These are phyloP conservation scores for Octomys mimax DNA, from an alignment of 2,797 vertebrate species.

Conservation along the genomic window DNA sequence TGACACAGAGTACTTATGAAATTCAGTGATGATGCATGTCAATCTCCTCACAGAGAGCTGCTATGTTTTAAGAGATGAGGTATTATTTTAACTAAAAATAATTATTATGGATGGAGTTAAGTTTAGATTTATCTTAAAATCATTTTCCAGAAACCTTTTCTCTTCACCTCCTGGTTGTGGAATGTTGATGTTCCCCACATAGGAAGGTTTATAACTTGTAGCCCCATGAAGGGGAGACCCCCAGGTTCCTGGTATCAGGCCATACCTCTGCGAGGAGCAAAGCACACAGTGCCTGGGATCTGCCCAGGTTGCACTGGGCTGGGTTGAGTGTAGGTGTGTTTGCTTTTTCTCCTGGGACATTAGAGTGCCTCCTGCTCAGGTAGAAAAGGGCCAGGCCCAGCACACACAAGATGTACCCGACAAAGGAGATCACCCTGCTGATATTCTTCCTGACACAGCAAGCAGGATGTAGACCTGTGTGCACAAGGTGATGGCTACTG, in stretches of 20 bases:
- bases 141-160: not conserved
- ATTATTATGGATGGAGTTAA: not conserved
- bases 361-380: not conserved
- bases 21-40: rapidly evolving
- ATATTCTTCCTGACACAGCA: not conserved
- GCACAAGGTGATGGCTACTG: rapidly evolving
- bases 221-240: not conserved
- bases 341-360: not conserved
- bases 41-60: rapidly evolving
- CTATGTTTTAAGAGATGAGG: not conserved
- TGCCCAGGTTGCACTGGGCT: too few species aligned
- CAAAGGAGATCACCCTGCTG: not conserved
- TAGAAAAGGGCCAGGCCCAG: not conserved
- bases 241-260: not conserved
- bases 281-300: rapidly evolving
- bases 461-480: not conserved
- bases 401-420: not conserved
- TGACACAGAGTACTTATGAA: not conserved
- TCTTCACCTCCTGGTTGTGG: not conserved
- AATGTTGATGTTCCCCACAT: not conserved
- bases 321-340: not conserved
- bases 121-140: not conserved
- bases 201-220: too few species aligned
- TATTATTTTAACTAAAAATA: not conserved
- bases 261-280: not conserved